phyloP scores from a whole-genome alignment of 2,113 vertebrate genomes.

The Anoplopoma fimbria region DNA sequence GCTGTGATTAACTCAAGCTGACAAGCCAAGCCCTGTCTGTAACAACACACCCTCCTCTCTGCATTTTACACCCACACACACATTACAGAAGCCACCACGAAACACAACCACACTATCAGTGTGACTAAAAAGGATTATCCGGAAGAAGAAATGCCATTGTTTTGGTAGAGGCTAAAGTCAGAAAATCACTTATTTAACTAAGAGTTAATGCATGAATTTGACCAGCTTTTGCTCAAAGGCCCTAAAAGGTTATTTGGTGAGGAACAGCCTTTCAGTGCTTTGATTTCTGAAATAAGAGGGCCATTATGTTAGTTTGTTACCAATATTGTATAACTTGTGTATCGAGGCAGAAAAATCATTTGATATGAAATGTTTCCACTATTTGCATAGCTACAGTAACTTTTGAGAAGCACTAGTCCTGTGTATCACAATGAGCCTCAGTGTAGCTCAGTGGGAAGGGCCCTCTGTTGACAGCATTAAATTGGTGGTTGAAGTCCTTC shows the following conservation, averaged over 20 bases:
- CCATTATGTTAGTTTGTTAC: not conserved
- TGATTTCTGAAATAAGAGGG: not conserved
- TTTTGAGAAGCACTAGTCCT: not conserved
- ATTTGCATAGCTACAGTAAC: not conserved
- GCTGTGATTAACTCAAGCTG: conserved; percentile 59
- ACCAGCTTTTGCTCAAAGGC: not conserved
- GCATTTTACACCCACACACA: conserved; percentile 35
- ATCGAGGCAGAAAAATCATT: not conserved
- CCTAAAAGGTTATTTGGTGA: not conserved
- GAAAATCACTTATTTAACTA: not conserved
- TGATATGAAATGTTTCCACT: not conserved
- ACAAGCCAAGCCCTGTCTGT: conserved; percentile 59
- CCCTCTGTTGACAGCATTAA: not conserved
- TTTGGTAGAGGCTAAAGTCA: not conserved
- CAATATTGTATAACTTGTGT: not conserved
- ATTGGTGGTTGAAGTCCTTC: conserved; percentile 12
- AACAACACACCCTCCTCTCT: conserved; percentile 57
- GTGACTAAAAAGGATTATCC: not conserved
- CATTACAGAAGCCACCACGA: conserved; percentile 14
- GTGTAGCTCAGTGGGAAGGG: not conserved
- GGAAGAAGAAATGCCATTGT: conserved; percentile 2
- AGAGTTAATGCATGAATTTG: not conserved
- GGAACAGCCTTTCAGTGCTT: not conserved
- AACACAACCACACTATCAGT: conserved; percentile 3
- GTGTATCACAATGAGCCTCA: not conserved